Base-by-base conservation (phyloP, 35 echinoderm and acorn worm genomes). In the Hemicentrotus pulcherrimus region DNA sequence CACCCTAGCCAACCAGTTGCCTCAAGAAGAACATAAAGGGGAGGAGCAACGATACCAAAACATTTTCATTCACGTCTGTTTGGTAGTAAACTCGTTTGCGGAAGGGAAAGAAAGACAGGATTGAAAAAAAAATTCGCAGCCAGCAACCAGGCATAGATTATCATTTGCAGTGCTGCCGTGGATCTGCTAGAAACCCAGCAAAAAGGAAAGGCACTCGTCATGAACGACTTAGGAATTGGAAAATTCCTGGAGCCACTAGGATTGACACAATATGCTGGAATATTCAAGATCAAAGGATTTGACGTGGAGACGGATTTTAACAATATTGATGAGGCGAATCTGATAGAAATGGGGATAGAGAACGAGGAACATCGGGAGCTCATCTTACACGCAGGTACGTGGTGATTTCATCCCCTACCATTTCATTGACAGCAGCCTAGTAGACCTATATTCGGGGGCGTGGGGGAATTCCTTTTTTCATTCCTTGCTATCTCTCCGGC, bases 231-330 rank as follows among this genome's bases (percentile, higher is more conserved):
- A 50, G 97, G 95, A 86, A 97, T 97, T 55, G 59, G 70, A 33
- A 95, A 96, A 91, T 97, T 97, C 94, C 94, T 97, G 6, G 95
- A 87, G 52, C 97, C 97, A 31, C 89, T 97, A 47, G 97, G 95
- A 91, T 96, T 97, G 92, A 95, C 93, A 91, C 97, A 96, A 89
- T 96, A 96, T 95, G 94, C 88, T 95, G 97, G 95, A 47, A 92
- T 97, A 94, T 97, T 97, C 86, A 94, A 96, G 88, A 97, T 94
- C 65, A 97, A 97, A 95, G 97, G 97, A 89, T 97, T 96, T 50
- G 97, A 97, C 87, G 94, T 95, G 46, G 97, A 97, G 91, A 96
- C 88, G 48, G 97, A 97, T 95, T 95, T 97, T 87, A 87, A 90
- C 61, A 90, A 24, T 2, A 87, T 97, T 48, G 86, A 94, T 70